These are phyloP conservation scores for Pycnonotus jocosus DNA, from an alignment of 2,113 vertebrate species.

Conservation along the genomic window DNA sequence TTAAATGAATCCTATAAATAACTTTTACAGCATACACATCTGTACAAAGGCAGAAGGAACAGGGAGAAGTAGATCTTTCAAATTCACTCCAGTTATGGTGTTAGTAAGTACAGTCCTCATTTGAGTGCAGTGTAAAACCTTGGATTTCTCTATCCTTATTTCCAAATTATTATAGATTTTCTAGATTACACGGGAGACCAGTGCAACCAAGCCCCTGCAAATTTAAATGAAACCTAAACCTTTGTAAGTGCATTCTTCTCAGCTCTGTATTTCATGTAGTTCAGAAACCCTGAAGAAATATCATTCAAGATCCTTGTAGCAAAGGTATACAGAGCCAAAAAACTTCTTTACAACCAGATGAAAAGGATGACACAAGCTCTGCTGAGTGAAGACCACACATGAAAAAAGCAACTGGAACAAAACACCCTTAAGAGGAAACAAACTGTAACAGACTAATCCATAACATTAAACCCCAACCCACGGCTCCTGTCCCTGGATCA, in stretches of 20 bases:
- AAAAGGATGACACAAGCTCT: neutral
- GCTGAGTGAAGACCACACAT: neutral
- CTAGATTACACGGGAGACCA: neutral
- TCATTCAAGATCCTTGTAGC: neutral
- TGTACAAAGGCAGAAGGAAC: constrained; percentile 50
- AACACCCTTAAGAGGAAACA: neutral
- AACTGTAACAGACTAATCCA: neutral
- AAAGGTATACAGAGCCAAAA: neutral
- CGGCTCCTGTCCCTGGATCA: neutral
- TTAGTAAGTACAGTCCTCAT: neutral
- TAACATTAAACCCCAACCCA: neutral
- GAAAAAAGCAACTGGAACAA: neutral
- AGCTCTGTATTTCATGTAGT: neutral
- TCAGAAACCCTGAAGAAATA: neutral
- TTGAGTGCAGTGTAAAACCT: neutral
- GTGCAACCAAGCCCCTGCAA: neutral
- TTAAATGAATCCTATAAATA: constrained; percentile 70
- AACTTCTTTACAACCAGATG: neutral
- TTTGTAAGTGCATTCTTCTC: neutral
- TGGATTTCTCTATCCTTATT: neutral
- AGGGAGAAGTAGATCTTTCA: constrained; percentile 34
- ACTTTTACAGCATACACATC: constrained; percentile 57
- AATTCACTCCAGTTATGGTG: neutral
- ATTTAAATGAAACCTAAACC: neutral
- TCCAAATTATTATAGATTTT: neutral